A percentile compares a stretch with the other conserved stretches of the same genome.
These are phyloP conservation scores for Erpornis zantholeuca DNA, from an alignment of 2,113 vertebrate genomes.

Conservation along the genomic window DNA sequence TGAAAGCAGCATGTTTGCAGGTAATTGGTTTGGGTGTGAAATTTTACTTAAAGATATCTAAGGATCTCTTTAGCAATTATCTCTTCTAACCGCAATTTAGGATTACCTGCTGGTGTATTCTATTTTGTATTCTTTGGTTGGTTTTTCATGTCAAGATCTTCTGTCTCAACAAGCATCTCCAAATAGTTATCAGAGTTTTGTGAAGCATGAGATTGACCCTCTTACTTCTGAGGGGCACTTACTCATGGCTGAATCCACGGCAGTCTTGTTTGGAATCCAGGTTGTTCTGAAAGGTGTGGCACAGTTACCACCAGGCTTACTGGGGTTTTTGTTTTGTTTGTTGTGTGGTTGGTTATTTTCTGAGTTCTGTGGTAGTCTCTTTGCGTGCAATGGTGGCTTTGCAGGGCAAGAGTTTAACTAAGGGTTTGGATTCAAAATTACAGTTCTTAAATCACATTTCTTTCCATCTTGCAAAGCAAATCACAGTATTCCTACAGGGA, in stretches of 20 bases:
- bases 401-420: not conserved
- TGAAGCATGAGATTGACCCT: not conserved
- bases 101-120: not conserved
- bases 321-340: not conserved
- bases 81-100: not conserved
- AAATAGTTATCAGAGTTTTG: not conserved
- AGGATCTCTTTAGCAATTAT: not conserved
- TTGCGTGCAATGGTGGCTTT: fast-evolving
- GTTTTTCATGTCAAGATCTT: not conserved
- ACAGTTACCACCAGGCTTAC: not conserved
- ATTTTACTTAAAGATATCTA: not conserved
- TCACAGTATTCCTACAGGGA: not conserved
- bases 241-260: not conserved
- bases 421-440: not conserved
- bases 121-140: not conserved
- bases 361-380: not conserved
- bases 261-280: not conserved
- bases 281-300: not conserved
- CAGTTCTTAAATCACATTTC: fast-evolving
- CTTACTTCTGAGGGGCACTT: not conserved
- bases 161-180: not conserved
- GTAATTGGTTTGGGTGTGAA: constrained; percentile 5
- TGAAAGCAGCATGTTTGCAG: constrained; percentile 14
- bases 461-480: not conserved
- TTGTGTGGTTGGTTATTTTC: not conserved